A percentile compares a stretch with the other conserved stretches of the same genome.
Evolutionary conservation across 92 coral and sea anemone genomes (phyloP).

Genomic region (Porites divaricata): DNA sequence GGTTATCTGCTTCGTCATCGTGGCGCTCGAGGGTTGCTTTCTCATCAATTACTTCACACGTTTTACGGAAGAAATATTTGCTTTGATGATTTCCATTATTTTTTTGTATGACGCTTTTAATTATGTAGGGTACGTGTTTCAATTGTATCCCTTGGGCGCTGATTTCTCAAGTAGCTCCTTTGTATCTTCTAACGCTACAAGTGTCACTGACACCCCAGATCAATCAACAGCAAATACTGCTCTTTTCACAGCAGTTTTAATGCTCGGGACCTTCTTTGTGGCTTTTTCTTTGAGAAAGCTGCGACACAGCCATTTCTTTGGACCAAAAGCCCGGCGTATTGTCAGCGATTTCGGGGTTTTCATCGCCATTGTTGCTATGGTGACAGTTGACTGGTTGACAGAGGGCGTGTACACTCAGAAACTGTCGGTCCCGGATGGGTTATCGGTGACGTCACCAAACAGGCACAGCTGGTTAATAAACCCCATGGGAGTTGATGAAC

Average conservation of each 20-base stretch:
- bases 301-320: conserved; percentile 94
- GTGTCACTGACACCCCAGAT: conserved; percentile 2
- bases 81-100: conserved; percentile 90
- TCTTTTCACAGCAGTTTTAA: conserved; percentile 78
- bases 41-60: conserved; percentile 94
- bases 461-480: conserved; percentile 86
- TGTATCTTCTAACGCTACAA: conserved; percentile 20
- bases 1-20: conserved; percentile 89
- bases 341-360: conserved; percentile 97
- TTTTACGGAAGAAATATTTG: conserved; percentile 98
- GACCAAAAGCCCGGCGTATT: conserved; percentile 81
- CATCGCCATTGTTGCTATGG: conserved; percentile 93
- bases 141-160: conserved; percentile 45
- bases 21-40: conserved; percentile 97
- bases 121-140: conserved; percentile 68
- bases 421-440: conserved; percentile 82
- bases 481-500: conserved; percentile 84
- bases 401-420: conserved; percentile 72
- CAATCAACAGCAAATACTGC: conserved; percentile 76
- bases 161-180: conserved; percentile 11
- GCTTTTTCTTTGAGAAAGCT: conserved; percentile 83
- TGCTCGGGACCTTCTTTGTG: conserved; percentile 92
- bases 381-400: conserved; percentile 77
- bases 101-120: conserved; percentile 86
- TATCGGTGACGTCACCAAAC: conserved; percentile 74